Base-by-base conservation (phyloP, 2,113 vertebrate species). In the Dipodomys ordii region DNA sequence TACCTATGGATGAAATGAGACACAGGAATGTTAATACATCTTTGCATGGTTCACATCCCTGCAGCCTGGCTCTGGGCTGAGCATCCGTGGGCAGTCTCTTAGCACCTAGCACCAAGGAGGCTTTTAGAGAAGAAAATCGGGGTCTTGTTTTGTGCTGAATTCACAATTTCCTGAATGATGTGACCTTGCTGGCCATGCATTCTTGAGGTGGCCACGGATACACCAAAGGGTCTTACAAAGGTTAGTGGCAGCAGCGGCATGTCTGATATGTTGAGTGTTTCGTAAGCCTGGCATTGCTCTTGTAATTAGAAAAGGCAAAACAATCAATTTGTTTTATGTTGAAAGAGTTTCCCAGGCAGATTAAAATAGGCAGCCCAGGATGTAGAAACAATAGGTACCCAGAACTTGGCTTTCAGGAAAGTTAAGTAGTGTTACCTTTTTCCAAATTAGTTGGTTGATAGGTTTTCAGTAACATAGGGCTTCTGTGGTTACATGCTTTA, bases 281-380 rank as follows among this genome's bases (percentile, higher is more conserved):
- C 77, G 44, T 65, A 83, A 82, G 35, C 32, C 20, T 64, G 39
- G 4, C 39, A 53, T 86, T 85, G 81, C 62, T 76, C 44, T 96
- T 85, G 28, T 92, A 65, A 90, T 88, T 80, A 93, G 71, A 76
- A 92, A 83, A 90, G 28, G 25, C 39, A 57, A 82, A 67, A 65
- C 64, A 62, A 32, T 39, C 39, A 20, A 60, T 82, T n/a, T 74
- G 27, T 74, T 92, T 94, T 39, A 30, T 28, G 8, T 68, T 67
- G 19, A 83, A 72, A 20, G 57, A 32, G 53, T 92, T 88, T 85
- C 65, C 76, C 57, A 64, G 88, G 81, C 35, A 64, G 32, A 71
- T 39, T 74, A 88, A 76, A 85, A 32, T 30, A 88, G 46, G 28
- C 20, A 35, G 90, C 85, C 44, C 12, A 53, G 2, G 65, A 77